Evolutionary conservation across 1,140 invertebrate genomes (phyloP), one percentile per base, ranked within the genome.

Genomic region (Octopus bimaculoides): DNA sequence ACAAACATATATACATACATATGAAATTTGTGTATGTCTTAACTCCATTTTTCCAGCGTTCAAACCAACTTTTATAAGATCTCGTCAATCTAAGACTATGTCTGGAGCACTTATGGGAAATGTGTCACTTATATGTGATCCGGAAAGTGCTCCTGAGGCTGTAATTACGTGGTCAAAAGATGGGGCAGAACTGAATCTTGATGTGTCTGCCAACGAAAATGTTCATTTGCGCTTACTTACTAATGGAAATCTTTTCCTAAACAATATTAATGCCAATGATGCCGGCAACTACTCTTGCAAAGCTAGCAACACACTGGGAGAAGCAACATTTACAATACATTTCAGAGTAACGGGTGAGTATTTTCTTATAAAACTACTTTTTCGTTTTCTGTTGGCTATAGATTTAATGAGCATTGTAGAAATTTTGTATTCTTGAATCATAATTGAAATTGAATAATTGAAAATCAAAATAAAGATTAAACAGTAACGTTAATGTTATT

Each of bases 91-190:
- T 88, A 91, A 93, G 0, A 95, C 97, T 90, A 95, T 94, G n/a
- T 96, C 96, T 90, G 96, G 96, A 0, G 95, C 95, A 2, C 94
- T 96, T 89, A 94, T 94, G 81, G 95, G 96, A 71, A 98, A 98
- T 90, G 94, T 96, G 0, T 98, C 97, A 0, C 94, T 99, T 75
- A 92, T 93, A 75, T 99, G 97, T 90, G 93, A 95, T 86, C 97
- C 97, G 0, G 97, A 99, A 92, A 96, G 96, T 20, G 96, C 97
- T 5, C 97, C 97, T 0, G 92, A 92, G 84, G 96, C 97, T 0
- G 93, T 93, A 84, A 97, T 97, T 87, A 92, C 93, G 55, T 99
- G 97, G 97, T 95, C 94, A 86, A 96, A 97, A 89, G 94, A 98
- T 91, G 95, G 94, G 26, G 94, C 94, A 86, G 90, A 94, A 4